Evolutionary conservation across 2,113 vertebrate species (phyloP).

Genomic region (Geococcyx californianus): DNA sequence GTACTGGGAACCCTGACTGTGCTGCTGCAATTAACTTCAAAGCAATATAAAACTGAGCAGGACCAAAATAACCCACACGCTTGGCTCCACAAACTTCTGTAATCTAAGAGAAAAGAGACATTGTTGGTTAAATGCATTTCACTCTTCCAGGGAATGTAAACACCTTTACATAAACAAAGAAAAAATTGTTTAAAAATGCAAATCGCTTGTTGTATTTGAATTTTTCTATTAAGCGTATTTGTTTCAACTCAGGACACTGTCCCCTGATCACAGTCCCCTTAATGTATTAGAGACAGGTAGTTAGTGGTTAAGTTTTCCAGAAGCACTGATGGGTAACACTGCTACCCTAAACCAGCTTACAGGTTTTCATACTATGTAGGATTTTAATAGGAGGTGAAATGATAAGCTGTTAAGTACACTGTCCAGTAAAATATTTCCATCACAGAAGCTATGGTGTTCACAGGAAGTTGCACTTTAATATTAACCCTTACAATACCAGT

Average conservation of each 20-base stretch:
- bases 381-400: neutral
- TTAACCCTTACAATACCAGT: neutral
- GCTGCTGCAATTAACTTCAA: constrained; percentile 92
- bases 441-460: neutral
- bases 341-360: neutral
- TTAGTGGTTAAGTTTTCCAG: neutral
- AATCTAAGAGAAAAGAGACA: constrained; percentile 78
- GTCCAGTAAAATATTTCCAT: neutral
- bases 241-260: neutral
- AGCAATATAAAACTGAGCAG: constrained; percentile 89
- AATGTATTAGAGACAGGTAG: neutral
- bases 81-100: constrained; percentile 92
- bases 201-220: neutral
- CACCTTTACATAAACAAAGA: neutral
- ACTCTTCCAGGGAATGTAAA: neutral
- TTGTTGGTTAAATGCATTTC: neutral
- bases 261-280: neutral
- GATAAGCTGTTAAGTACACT: neutral
- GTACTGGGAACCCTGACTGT: constrained; percentile 88
- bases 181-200: neutral
- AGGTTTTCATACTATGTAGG: neutral
- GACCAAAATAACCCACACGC: constrained; percentile 90
- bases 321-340: neutral
- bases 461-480: neutral
- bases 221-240: neutral